Evolutionary conservation across 2,797 vertebrate genomes (phyloP).

Genomic region (Phaenicophaeus curvirostris): DNA sequence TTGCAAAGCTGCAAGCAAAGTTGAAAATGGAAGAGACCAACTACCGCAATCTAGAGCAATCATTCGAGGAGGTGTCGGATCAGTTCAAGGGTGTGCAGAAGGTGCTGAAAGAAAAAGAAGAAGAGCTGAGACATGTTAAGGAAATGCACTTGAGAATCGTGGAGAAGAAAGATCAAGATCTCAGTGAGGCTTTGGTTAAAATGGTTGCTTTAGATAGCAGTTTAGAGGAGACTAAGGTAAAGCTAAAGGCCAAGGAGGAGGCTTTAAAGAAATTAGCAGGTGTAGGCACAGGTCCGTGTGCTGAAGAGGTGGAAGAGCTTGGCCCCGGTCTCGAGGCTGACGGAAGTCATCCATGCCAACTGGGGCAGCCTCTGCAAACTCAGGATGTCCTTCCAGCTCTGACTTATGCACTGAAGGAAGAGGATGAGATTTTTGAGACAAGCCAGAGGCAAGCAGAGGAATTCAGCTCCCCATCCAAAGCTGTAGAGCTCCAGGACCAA

Average conservation of each 20-base stretch:
- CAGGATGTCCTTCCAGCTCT: slow-evolving; percentile 78
- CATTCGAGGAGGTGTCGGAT: slow-evolving; percentile 83
- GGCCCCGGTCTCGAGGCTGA: slow-evolving; percentile 78
- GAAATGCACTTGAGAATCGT: slow-evolving; percentile 87
- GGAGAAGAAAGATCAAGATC: slow-evolving; percentile 88
- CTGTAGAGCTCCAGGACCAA: slow-evolving; percentile 52
- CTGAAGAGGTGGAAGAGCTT: slow-evolving; percentile 78
- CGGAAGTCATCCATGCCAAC: slow-evolving; percentile 76
- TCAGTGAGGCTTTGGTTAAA: slow-evolving; percentile 90
- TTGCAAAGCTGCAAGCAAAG: slow-evolving; percentile 84
- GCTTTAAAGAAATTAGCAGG: slow-evolving; percentile 81
- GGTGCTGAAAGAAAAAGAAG: slow-evolving; percentile 88
- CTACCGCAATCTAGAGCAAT: slow-evolving; percentile 86
- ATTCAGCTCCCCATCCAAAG: slow-evolving; percentile 34
- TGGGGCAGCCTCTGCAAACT: slow-evolving; percentile 79
- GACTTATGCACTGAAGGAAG: slow-evolving; percentile 63
- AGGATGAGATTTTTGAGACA: slow-evolving; percentile 48
- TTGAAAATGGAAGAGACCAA: slow-evolving; percentile 86
- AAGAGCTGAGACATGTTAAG: slow-evolving; percentile 87
- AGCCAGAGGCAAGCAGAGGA: slow-evolving; percentile 55
- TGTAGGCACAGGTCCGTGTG: slow-evolving; percentile 52
- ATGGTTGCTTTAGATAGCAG: slow-evolving; percentile 88
- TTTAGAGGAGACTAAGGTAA: slow-evolving; percentile 89
- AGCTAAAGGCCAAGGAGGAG: slow-evolving; percentile 86
- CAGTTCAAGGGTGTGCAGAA: slow-evolving; percentile 87